A percentile compares a stretch with the other conserved stretches of the same genome.
These are phyloP conservation scores for Aurelia coerulea DNA, from an alignment of 30 jellyfish, hydroid and myxozoan species.

Conservation along the genomic window DNA sequence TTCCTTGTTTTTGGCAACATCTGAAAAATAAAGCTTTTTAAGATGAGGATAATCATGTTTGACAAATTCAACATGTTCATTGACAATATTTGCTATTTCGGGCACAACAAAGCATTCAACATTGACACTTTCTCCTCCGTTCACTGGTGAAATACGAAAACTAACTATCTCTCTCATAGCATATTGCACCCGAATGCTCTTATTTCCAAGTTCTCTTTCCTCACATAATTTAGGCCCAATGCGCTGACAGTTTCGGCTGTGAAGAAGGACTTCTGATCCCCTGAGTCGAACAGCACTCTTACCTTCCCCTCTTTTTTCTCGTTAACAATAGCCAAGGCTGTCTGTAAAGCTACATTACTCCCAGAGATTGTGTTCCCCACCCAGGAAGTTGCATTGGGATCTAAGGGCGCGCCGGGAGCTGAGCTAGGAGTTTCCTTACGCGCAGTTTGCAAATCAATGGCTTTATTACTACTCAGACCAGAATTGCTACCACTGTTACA, in stretches of 20 bases:
- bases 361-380: neutral
- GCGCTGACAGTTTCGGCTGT: neutral
- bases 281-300: slow-evolving; percentile 17
- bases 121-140: neutral
- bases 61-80: slow-evolving; percentile 28
- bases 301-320: slow-evolving; percentile 4
- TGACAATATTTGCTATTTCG: slow-evolving; percentile 1
- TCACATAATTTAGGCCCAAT: neutral
- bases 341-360: slow-evolving; percentile 29
- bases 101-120: slow-evolving; percentile 12
- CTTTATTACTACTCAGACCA: neutral
- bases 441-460: neutral
- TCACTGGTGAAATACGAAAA: neutral
- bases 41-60: slow-evolving; percentile 34
- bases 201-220: slow-evolving; percentile 32
- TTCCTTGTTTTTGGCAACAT: neutral
- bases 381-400: neutral
- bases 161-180: neutral
- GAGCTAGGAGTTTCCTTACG: neutral
- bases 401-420: neutral
- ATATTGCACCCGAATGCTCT: slow-evolving; percentile 22
- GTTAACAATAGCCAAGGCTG: neutral
- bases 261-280: slow-evolving; percentile 32
- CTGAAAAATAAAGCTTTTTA: neutral
- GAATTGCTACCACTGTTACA: neutral